Evolutionary conservation across 2,888 invertebrate species (phyloP).

Genomic region (Thereva nobilitata): DNA sequence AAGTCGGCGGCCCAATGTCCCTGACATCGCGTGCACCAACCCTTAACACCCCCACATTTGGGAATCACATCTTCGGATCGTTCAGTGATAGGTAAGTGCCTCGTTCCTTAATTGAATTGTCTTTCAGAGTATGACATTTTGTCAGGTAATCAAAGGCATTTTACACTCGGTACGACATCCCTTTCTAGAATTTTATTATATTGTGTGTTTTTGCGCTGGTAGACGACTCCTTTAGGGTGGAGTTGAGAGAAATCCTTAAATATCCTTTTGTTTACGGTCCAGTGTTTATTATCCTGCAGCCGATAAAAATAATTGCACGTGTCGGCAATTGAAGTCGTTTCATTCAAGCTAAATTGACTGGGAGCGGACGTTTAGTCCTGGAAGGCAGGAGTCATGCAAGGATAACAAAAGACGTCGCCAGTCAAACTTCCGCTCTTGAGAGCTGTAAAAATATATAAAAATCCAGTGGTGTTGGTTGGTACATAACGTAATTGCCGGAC

Average conservation of each 20-base stretch:
- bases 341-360: conserved; percentile 40
- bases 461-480: conserved; percentile 13
- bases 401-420: conserved; percentile 33
- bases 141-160: conserved; percentile 21
- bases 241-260: no score
- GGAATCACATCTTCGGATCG: conserved; percentile 69
- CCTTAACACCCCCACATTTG: conserved; percentile 64
- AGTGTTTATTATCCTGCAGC: conserved; percentile 44
- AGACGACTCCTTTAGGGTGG: conserved; percentile 23
- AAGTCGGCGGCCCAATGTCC: conserved; percentile 58
- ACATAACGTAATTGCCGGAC: conserved; percentile 46
- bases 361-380: conserved; percentile 34
- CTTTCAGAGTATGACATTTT: conserved; percentile 10
- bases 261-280: conserved; percentile 40
- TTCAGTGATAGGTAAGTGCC: conserved; percentile 63
- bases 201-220: conserved; percentile 36
- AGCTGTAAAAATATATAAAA: conserved; percentile 18
- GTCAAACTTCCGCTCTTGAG: conserved; percentile 23
- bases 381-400: conserved; percentile 43
- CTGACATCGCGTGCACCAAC: conserved; percentile 52
- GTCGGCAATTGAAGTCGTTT: conserved; percentile 47
- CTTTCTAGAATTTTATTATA: conserved; percentile 17
- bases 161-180: conserved; percentile 1
- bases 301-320: conserved; percentile 48
- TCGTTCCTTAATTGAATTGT: conserved; percentile 23